These are phyloP conservation scores for Conistra vaccinii DNA, from an alignment of 2,888 invertebrate genomes.

Conservation along the genomic window DNA sequence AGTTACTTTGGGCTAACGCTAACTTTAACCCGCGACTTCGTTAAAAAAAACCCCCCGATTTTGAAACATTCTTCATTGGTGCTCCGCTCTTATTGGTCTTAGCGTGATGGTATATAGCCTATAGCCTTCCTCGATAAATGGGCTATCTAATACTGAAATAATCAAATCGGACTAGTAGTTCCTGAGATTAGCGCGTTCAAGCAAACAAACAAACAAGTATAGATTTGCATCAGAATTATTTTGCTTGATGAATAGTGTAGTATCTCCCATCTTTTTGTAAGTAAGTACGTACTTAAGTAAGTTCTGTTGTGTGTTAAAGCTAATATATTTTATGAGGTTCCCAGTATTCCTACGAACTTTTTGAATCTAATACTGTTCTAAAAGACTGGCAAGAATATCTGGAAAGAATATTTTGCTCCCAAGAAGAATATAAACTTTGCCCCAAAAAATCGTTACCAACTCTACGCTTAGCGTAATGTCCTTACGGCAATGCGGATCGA, in stretches of 20 bases:
- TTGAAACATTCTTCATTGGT: too few relatives aligned
- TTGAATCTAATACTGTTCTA: neutral
- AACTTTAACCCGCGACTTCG: too few relatives aligned
- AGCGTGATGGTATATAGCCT: too few relatives aligned
- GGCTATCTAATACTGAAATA: too few relatives aligned
- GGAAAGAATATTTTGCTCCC: neutral
- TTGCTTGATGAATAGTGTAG: neutral
- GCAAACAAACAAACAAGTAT: too few relatives aligned
- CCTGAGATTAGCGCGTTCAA: too few relatives aligned
- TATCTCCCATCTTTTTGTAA: neutral
- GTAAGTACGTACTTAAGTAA: neutral
- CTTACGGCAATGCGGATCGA: conserved; percentile 34
- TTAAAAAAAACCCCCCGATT: too few relatives aligned
- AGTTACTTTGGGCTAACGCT: too few relatives aligned
- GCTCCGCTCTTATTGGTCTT: too few relatives aligned
- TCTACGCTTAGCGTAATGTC: conserved; percentile 16
- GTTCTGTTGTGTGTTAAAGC: neutral
- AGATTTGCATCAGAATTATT: neutral
- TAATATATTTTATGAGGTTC: neutral
- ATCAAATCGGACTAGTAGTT: too few relatives aligned
- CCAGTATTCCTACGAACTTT: neutral
- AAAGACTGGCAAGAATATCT: too few relatives aligned
- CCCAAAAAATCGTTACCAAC: conserved; percentile 30
- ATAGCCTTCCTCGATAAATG: too few relatives aligned
- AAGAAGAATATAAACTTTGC: neutral